Conservation (phyloP, 2,888 invertebrate genomes). For the Sinopyrophorus schimmeli region DNA sequence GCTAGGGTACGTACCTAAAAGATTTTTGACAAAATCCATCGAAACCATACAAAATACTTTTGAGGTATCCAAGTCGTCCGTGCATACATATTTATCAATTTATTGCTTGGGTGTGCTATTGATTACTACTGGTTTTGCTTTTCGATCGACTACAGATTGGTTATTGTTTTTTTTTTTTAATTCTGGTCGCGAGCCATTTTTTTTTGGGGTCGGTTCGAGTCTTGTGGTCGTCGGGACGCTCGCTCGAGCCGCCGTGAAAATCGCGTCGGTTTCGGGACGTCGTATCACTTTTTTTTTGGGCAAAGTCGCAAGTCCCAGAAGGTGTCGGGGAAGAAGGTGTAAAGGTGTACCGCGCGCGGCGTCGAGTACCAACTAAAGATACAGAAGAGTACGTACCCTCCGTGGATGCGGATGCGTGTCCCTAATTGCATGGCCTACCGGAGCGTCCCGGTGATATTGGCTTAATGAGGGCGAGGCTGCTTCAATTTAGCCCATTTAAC, state of each 20-base stretch:
- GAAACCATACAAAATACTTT: slow-evolving; percentile 10
- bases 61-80: background rate
- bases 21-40: slow-evolving; percentile 23
- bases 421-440: slow-evolving; percentile 56
- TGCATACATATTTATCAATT: slow-evolving; percentile 11
- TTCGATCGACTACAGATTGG: too few relatives aligned
- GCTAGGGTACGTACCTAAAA: slow-evolving; percentile 25
- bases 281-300: too few relatives aligned
- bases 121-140: too few relatives aligned
- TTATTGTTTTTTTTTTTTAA: too few relatives aligned
- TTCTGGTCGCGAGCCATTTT: too few relatives aligned
- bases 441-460: slow-evolving; percentile 53
- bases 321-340: too few relatives aligned
- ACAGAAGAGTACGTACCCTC: slow-evolving; percentile 42
- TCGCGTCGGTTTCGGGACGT: too few relatives aligned
- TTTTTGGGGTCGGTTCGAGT: too few relatives aligned
- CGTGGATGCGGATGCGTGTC: slow-evolving; percentile 43
- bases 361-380: slow-evolving; percentile 43
- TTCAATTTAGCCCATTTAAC: slow-evolving; percentile 57
- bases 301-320: too few relatives aligned
- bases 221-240: too few relatives aligned
- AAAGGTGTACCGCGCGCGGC: slow-evolving; percentile 32
- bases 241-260: too few relatives aligned
- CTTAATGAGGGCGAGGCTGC: slow-evolving; percentile 57
- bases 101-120: too few relatives aligned